Evolutionary conservation across 2,888 invertebrate genomes (phyloP), one percentile per base, ranked within the genome.

Genomic region (Nomada flava): DNA sequence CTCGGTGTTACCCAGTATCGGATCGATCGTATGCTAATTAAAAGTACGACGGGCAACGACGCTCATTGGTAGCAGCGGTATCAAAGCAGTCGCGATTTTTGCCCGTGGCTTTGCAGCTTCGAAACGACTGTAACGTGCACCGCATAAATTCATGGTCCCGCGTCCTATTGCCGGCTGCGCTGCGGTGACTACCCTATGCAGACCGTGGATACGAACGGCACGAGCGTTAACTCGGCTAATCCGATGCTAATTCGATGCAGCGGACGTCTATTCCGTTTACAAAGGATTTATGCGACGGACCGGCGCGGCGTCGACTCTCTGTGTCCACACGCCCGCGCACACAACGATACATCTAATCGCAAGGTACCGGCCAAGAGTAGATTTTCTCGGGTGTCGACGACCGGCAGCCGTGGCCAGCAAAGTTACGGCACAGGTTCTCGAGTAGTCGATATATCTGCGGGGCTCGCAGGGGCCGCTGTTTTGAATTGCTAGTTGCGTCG

Each of bases 171-270:
- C 59, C 60, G 36, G 60, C 52, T 18, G 50, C 18, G 47, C 47
- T 3, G 47, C 47, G 13, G 47, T 52, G 57, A 18, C 59, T 52
- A 60, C 79, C 60, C 84, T 79, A 76, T 76, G 75, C 62, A 44
- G 64, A 73, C 78, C 72, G 64, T 57, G 70, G 82, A 86, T 86
- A 80, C 62, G 73, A 83, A 77, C 79, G 78, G 62, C 53, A 68
- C 68, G 79, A 70, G 53, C 76, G 63, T 88, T 87, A 91, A 91
- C 91, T 91, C 89, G 91, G 90, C 89, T 92, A 92, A 91, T 91
- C 89, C 86, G 79, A 92, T 91, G 92, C 90, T 91, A 91, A 92
- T 92, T 91, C 89, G 87, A 92, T 90, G 90, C 91, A 88, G 89
- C 85, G 83, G 86, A 85, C 89, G 83, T 85, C 86, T 89, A 89